These are phyloP conservation scores for Nycticryphes semicollaris DNA, from an alignment of 2,113 vertebrate genomes.

Conservation along the genomic window DNA sequence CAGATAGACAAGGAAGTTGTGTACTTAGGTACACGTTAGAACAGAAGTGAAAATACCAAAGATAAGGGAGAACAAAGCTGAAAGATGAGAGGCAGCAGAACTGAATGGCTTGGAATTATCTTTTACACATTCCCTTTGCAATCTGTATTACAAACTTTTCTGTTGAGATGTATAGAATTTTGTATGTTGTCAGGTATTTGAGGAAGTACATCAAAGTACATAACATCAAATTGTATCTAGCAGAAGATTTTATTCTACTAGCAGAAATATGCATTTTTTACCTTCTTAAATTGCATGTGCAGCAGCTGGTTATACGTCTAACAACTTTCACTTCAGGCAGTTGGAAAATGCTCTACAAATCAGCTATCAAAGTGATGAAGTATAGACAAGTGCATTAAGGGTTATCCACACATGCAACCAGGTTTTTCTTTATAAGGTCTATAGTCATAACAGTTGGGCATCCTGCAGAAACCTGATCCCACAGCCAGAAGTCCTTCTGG, in stretches of 20 bases:
- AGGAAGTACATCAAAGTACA: constrained; percentile 17
- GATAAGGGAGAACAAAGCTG: not conserved
- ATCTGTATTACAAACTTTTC: not conserved
- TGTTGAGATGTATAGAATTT: constrained; percentile 25
- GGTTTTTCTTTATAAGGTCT: not conserved
- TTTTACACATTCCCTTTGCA: not conserved
- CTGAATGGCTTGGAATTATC: not conserved
- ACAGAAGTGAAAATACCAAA: not conserved
- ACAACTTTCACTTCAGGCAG: constrained; percentile 12
- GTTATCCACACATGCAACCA: not conserved
- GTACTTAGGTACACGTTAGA: not conserved
- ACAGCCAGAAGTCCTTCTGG: not conserved
- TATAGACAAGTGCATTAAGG: not conserved
- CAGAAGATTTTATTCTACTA: constrained; percentile 1
- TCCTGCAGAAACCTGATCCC: not conserved
- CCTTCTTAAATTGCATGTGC: not conserved
- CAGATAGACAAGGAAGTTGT: not conserved
- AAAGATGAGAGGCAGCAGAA: not conserved
- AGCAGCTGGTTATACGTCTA: constrained; percentile 22
- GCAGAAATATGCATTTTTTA: not conserved
- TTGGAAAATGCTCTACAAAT: not conserved
- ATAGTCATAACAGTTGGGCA: not conserved
- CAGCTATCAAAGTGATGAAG: not conserved
- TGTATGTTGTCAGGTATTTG: constrained; percentile 18
- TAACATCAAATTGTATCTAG: not conserved